These are phyloP conservation scores for Leiothrix lutea DNA, from an alignment of 2,113 vertebrate species.

Conservation along the genomic window DNA sequence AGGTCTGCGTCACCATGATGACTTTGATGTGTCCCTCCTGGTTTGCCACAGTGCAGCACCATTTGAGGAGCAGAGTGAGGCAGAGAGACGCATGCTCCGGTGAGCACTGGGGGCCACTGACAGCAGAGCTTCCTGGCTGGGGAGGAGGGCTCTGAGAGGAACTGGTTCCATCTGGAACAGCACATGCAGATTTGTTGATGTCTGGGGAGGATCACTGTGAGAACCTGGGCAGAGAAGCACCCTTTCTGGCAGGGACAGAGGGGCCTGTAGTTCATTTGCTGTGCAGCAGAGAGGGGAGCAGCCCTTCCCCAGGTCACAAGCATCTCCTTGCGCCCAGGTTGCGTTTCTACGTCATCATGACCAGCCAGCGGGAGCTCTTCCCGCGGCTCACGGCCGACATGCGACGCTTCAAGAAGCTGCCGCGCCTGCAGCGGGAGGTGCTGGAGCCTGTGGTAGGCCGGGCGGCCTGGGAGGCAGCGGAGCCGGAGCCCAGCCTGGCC, in stretches of 20 bases:
- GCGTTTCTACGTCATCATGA: slow-evolving; percentile 94
- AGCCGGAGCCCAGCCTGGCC: slow-evolving; percentile 7
- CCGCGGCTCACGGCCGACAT: slow-evolving; percentile 92
- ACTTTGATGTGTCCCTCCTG: slow-evolving; percentile 95
- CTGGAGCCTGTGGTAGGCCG: slow-evolving; percentile 67
- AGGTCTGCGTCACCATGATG: slow-evolving; percentile 92
- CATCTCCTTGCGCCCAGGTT: slow-evolving; percentile 72
- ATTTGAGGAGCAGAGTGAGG: slow-evolving; percentile 95
- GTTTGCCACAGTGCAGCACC: slow-evolving; percentile 92
- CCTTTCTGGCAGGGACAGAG: background rate
- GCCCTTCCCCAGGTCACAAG: background rate
- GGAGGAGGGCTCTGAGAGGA: background rate
- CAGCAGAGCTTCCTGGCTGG: background rate
- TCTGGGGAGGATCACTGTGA: background rate
- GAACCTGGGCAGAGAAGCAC: background rate
- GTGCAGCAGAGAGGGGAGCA: background rate
- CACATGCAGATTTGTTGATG: background rate
- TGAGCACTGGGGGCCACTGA: slow-evolving; percentile 23
- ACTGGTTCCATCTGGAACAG: background rate
- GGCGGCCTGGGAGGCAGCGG: slow-evolving; percentile 40
- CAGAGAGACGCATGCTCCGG: slow-evolving; percentile 90
- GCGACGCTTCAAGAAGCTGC: slow-evolving; percentile 92
- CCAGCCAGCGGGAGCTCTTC: slow-evolving; percentile 94
- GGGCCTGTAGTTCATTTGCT: background rate
- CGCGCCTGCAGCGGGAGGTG: slow-evolving; percentile 84